These are phyloP conservation scores for Eupelmus urozonus DNA, from an alignment of 2,888 invertebrate genomes.

Conservation along the genomic window DNA sequence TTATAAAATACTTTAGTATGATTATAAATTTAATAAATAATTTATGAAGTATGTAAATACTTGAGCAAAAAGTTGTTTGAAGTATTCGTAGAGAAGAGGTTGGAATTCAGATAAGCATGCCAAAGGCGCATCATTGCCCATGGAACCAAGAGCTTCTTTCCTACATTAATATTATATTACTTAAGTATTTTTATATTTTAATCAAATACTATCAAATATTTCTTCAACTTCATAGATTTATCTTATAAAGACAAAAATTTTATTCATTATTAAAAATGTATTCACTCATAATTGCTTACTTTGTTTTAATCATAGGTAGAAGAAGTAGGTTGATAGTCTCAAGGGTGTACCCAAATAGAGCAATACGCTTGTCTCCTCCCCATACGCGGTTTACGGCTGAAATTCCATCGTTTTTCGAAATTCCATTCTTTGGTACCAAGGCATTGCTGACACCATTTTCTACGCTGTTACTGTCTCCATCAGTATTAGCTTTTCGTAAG, in stretches of 20 bases:
- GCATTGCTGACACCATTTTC: conserved; percentile 70
- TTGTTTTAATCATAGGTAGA: conserved; percentile 96
- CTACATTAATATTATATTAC: conserved; percentile 78
- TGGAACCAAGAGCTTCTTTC: conserved; percentile 98
- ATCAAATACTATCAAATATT: neutral
- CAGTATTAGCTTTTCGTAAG: conserved; percentile 82
- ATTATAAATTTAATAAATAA: conserved; percentile 1
- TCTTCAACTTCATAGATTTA: neutral
- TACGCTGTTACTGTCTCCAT: conserved; percentile 73
- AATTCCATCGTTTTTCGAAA: conserved; percentile 63
- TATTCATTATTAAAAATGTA: neutral
- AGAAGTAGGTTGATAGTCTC: conserved; percentile 96
- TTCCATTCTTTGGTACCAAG: conserved; percentile 61
- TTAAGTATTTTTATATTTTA: conserved; percentile 8
- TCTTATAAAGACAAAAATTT: neutral
- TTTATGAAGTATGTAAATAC: conserved; percentile 74
- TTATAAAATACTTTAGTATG: conserved; percentile 24
- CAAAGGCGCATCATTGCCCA: conserved; percentile 99
- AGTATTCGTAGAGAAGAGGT: conserved; percentile 97
- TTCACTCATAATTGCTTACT: conserved; percentile 80
- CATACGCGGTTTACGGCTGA: conserved; percentile 77
- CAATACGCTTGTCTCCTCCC: conserved; percentile 89
- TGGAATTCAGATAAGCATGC: conserved; percentile 97
- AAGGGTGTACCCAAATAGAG: conserved; percentile 95
- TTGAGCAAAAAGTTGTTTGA: conserved; percentile 99